Percentiles rank a stretch among this genome's conserved stretches.
These are phyloP conservation scores for Morone saxatilis DNA, from an alignment of 2,113 vertebrate species.

Conservation along the genomic window DNA sequence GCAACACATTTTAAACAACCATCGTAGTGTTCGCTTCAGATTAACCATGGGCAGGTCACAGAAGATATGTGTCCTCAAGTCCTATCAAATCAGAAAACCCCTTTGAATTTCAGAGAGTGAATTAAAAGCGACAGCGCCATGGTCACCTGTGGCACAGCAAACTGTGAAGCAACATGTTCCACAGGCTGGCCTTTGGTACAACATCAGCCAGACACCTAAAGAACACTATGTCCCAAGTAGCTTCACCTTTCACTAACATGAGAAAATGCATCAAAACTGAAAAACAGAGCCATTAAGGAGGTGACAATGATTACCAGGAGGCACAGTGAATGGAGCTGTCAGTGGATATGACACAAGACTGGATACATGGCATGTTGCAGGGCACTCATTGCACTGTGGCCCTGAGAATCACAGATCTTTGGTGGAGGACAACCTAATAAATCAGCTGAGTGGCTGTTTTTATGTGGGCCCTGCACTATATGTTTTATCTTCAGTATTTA, in stretches of 20 bases:
- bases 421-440: conserved; percentile 65
- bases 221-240: conserved; percentile 31
- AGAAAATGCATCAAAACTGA: conserved; percentile 43
- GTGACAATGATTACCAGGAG: conserved; percentile 46
- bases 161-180: neutral
- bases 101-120: conserved; percentile 14
- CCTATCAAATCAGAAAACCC: conserved; percentile 1
- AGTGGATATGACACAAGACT: conserved; percentile 19
- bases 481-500: conserved; percentile 74
- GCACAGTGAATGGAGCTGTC: conserved; percentile 36
- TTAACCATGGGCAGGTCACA: conserved; percentile 3
- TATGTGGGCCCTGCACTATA: conserved; percentile 54
- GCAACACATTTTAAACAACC: conserved; percentile 49
- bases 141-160: neutral
- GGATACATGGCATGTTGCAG: conserved; percentile 28
- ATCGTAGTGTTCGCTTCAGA: conserved; percentile 26
- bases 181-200: neutral
- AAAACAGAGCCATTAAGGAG: conserved; percentile 43
- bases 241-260: conserved; percentile 18
- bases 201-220: conserved; percentile 24
- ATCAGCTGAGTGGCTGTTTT: conserved; percentile 65
- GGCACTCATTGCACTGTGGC: conserved; percentile 35
- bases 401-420: conserved; percentile 66
- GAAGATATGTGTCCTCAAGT: neutral
- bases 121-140: conserved; percentile 6